Evolutionary conservation across 35 echinoderm and acorn worm species (phyloP).

Genomic region (Anneissia japonica): DNA sequence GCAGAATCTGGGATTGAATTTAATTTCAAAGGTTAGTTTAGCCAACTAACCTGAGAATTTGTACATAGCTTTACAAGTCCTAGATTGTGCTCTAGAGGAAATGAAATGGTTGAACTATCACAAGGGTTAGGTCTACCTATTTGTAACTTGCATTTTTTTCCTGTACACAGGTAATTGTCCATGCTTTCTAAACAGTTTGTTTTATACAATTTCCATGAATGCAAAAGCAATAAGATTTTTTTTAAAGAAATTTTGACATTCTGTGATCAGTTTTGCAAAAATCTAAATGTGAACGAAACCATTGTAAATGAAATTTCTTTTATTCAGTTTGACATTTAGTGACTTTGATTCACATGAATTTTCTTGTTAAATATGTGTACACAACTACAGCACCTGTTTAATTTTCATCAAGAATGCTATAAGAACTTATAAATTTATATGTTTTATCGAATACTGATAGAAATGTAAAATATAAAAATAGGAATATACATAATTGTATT

Average conservation of each 20-base stretch:
- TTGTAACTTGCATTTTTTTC: too few species aligned
- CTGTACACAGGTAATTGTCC: background rate
- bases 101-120: background rate
- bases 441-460: background rate
- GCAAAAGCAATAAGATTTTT: background rate
- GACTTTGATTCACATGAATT: background rate
- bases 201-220: background rate
- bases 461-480: background rate
- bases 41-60: background rate
- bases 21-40: background rate
- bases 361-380: background rate
- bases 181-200: background rate
- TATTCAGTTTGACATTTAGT: background rate
- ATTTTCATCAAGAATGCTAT: background rate
- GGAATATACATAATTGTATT: background rate
- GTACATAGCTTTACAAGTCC: background rate
- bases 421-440: background rate
- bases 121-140: background rate
- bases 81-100: background rate
- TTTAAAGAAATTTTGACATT: background rate
- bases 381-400: background rate
- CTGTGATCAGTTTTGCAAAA: background rate
- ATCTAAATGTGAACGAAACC: background rate
- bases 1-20: background rate
- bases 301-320: background rate